These are phyloP conservation scores for Catonia carolina DNA, from an alignment of 2,888 invertebrate species.

Conservation along the genomic window DNA sequence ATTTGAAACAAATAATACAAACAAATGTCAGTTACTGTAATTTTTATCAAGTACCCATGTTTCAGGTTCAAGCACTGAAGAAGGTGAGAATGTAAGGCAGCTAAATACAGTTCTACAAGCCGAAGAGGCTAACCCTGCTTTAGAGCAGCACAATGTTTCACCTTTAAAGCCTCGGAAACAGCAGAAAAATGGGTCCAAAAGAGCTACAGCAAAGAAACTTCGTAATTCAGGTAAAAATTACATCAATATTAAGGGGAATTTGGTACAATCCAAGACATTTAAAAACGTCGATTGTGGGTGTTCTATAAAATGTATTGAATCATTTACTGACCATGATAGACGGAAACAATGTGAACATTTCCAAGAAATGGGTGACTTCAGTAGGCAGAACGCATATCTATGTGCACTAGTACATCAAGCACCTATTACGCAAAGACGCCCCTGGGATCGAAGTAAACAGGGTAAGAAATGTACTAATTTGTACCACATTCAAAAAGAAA, in stretches of 20 bases:
- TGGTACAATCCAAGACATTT: conserved; percentile 21
- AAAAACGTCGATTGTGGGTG: conserved; percentile 19
- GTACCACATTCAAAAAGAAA: conserved; percentile 17
- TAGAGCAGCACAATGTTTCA: not conserved
- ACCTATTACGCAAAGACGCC: conserved; percentile 13
- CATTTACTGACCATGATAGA: conserved; percentile 18
- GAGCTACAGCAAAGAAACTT: conserved; percentile 17
- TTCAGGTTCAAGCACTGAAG: conserved; percentile 9
- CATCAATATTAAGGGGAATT: conserved; percentile 21
- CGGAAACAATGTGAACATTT: conserved; percentile 16
- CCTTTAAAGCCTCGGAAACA: conserved; percentile 18
- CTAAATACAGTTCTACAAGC: too few relatives aligned
- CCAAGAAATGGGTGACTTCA: conserved; percentile 18
- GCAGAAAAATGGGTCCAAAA: conserved; percentile 17
- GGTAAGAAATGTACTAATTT: conserved; percentile 19
- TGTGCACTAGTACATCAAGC: conserved; percentile 20
- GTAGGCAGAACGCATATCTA: conserved; percentile 20
- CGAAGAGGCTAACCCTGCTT: too few relatives aligned
- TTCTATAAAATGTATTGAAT: conserved; percentile 15
- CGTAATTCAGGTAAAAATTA: conserved; percentile 17
- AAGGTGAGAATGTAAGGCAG: conserved; percentile 15
- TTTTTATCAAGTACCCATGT: conserved; percentile 1
- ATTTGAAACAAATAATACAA: not conserved
- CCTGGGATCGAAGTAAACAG: conserved; percentile 6
- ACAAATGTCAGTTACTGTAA: conserved; percentile 9